phyloP scores from a whole-genome alignment of 2,797 vertebrate genomes.

The Myotis vivesi region DNA sequence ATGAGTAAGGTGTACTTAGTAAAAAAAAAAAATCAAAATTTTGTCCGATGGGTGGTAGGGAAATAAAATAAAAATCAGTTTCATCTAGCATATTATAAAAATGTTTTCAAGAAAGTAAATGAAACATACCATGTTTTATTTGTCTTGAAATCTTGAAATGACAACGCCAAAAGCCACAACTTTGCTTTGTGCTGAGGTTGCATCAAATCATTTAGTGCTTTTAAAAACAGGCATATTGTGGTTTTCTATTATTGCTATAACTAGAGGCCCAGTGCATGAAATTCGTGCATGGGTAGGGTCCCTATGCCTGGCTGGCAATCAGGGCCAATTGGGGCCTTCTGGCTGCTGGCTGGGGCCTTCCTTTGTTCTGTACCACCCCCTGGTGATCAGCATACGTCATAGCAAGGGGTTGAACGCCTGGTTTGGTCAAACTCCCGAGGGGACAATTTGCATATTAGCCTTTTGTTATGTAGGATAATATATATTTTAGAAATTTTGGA shows the following conservation, averaged over 20 bases:
- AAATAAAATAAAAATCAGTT: slow-evolving; percentile 39
- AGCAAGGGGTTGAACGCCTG: too few species aligned
- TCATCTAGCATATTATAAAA: slow-evolving; percentile 3
- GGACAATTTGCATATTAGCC: too few species aligned
- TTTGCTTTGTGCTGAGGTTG: slow-evolving; percentile 37
- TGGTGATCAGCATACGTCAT: too few species aligned
- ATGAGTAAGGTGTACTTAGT: not conserved
- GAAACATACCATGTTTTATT: slow-evolving; percentile 55
- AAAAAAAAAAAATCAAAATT: not conserved
- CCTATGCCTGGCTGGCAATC: too few species aligned
- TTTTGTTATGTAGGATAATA: not conserved
- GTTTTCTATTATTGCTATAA: slow-evolving; percentile 32
- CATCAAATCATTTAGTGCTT: slow-evolving; percentile 54
- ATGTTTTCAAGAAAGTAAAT: slow-evolving; percentile 47
- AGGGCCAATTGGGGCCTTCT: too few species aligned
- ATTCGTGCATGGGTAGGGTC: too few species aligned
- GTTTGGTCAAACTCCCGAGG: too few species aligned
- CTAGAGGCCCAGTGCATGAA: too few species aligned
- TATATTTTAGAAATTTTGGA: slow-evolving; percentile 43
- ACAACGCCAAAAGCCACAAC: slow-evolving; percentile 51
- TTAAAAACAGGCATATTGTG: slow-evolving; percentile 27
- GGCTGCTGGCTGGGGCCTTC: too few species aligned
- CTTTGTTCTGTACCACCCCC: too few species aligned
- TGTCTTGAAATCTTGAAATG: slow-evolving; percentile 53
- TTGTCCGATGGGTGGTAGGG: not conserved